A percentile compares a stretch with the other conserved stretches of the same genome.
phyloP scores from a whole-genome alignment of 1,140 invertebrate species.

The Pentalonia nigronervosa region DNA sequence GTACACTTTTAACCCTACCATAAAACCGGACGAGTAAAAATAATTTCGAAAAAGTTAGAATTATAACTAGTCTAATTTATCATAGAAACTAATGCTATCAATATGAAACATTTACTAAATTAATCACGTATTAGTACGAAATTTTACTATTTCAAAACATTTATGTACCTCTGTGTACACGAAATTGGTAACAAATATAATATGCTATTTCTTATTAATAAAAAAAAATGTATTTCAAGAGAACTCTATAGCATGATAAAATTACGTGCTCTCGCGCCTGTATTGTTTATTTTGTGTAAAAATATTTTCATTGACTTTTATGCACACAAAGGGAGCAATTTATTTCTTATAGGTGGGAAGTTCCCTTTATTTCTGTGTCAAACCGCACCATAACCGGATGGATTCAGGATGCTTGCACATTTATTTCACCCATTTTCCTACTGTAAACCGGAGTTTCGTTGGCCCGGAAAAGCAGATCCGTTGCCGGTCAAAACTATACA shows the following conservation, averaged over 20 bases:
- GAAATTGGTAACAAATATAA: not conserved
- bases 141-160: not conserved
- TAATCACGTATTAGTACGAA: not conserved
- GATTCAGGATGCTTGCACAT: not conserved
- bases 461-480: slow-evolving; percentile 30
- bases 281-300: slow-evolving; percentile 11
- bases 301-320: not conserved
- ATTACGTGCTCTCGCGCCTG: not conserved
- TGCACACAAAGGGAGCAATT: not conserved
- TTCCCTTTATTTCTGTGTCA: not conserved
- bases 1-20: not conserved
- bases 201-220: not conserved
- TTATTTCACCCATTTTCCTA: not conserved
- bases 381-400: not conserved
- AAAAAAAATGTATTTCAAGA: not conserved
- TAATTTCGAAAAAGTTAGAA: not conserved
- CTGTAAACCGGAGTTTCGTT: slow-evolving; percentile 12
- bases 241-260: not conserved
- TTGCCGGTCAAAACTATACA: slow-evolving; percentile 34
- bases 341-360: slow-evolving; percentile 2
- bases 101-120: not conserved
- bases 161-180: not conserved
- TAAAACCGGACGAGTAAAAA: not conserved
- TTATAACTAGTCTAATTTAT: not conserved
- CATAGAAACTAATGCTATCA: not conserved